Conservation (phyloP, 2,888 invertebrate genomes). For the Aphodius sticticus region DNA sequence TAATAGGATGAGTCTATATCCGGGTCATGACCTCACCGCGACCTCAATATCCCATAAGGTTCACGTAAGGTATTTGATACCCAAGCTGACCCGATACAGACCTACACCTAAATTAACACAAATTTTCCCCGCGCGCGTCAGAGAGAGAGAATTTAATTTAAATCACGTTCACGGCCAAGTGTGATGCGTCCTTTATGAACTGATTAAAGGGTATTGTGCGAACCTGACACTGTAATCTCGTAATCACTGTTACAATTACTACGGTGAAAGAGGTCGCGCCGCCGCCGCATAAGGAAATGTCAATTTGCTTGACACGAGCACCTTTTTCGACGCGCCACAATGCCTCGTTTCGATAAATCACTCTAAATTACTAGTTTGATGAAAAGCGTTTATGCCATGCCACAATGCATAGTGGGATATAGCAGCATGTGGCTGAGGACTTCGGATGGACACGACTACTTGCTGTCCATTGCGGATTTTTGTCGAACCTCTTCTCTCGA, state of each 20-base stretch:
- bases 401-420: constrained; percentile 31
- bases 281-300: constrained; percentile 33
- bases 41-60: constrained; percentile 54
- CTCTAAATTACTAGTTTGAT: constrained; percentile 50
- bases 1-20: constrained; percentile 44
- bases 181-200: constrained; percentile 7
- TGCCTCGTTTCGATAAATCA: constrained; percentile 47
- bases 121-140: background rate
- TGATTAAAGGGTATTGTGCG: constrained; percentile 24
- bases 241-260: constrained; percentile 23
- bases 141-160: constrained; percentile 5
- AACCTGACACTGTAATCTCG: constrained; percentile 22
- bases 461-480: background rate
- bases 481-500: background rate
- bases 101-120: background rate
- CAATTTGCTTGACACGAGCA: constrained; percentile 33
- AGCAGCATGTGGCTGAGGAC: constrained; percentile 20
- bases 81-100: background rate
- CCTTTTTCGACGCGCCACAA: constrained; percentile 13
- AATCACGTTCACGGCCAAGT: constrained; percentile 8
- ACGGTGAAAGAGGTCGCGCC: constrained; percentile 19
- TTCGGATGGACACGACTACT: constrained; percentile 6
- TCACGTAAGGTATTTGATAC: constrained; percentile 34
- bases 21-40: constrained; percentile 49
- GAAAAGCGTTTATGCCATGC: constrained; percentile 48